Evolutionary conservation across 1,140 invertebrate species (phyloP), one percentile per base, ranked within the genome.

Genomic region (Drosophila obscura): DNA sequence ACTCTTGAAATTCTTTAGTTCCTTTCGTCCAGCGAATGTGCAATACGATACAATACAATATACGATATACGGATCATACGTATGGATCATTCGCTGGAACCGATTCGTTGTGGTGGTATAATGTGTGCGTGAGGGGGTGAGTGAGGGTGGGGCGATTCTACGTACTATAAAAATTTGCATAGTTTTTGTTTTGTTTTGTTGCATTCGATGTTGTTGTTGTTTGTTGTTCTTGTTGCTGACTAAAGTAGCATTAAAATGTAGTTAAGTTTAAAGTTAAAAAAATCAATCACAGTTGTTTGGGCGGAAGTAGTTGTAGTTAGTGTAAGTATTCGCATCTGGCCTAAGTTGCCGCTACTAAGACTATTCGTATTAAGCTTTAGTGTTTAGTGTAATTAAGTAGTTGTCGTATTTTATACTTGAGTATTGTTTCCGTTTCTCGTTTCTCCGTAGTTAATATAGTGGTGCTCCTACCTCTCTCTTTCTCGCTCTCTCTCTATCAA

Each of bases 261-360:
- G 73, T 52, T 84, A 80, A 77, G 74, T 85, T 74, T 77, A 75
- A 77, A 73, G 55, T 51, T 56, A 61, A 80, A 85, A 87, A 90
- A 87, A 87, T 91, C 90, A 91, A 91, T 91, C 90, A 91, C 90
- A 91, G 90, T 91, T 91, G 90, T 91, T 91, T 91, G 90, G 90
- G 90, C 90, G 90, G 90, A 91, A 84, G 82, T 90, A 87, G 82
- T 77, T 73, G 2, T 39, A 39, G 35, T 39, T 39, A 62, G 64
- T 63, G 49, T 85, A 72, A 83, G 77, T 90, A 84, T 84, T 80
- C 80, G 80, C 77, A 44, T 74, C 58, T 78, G 79, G 64, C 68
- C 81, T 85, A 80, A 61, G 60, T 78, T 66, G 28, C 64, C 64
- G 73, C 75, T 67, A 57, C 64, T 74, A 75, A 75, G 72, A 75